Conservation (phyloP, 1,140 invertebrate genomes). For the Sogatella furcifera region DNA sequence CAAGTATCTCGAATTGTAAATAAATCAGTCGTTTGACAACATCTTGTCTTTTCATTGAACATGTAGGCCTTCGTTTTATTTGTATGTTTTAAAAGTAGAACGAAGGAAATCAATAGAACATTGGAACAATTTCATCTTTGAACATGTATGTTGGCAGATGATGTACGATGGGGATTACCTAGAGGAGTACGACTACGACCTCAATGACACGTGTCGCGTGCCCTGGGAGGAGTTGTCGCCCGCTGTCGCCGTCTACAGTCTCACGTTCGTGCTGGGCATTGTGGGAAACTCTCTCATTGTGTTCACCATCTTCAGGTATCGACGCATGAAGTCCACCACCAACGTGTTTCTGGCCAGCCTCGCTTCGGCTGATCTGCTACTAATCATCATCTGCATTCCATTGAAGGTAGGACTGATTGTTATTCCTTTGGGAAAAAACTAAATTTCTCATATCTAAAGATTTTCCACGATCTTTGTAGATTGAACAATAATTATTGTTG, state of each 20-base stretch:
- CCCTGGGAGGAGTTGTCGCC: conserved; percentile 36
- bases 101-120: no score
- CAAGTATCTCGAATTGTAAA: no score
- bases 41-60: no score
- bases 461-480: no score
- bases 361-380: conserved; percentile 56
- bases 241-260: conserved; percentile 34
- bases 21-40: no score
- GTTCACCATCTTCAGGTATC: conserved; percentile 32
- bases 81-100: no score
- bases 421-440: no score
- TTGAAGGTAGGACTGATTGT: conserved; percentile 47
- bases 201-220: conserved; percentile 13
- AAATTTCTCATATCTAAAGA: no score
- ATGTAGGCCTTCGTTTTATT: no score
- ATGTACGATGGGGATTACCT: not conserved
- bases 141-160: not conserved
- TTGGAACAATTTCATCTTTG: no score
- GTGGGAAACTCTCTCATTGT: conserved; percentile 43
- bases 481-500: no score
- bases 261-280: conserved; percentile 39
- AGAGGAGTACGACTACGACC: not conserved
- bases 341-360: conserved; percentile 61
- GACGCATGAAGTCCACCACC: conserved; percentile 37
- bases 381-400: conserved; percentile 61